These are phyloP conservation scores for Notamacropus eugenii DNA, from an alignment of 2,797 vertebrate genomes.

Conservation along the genomic window DNA sequence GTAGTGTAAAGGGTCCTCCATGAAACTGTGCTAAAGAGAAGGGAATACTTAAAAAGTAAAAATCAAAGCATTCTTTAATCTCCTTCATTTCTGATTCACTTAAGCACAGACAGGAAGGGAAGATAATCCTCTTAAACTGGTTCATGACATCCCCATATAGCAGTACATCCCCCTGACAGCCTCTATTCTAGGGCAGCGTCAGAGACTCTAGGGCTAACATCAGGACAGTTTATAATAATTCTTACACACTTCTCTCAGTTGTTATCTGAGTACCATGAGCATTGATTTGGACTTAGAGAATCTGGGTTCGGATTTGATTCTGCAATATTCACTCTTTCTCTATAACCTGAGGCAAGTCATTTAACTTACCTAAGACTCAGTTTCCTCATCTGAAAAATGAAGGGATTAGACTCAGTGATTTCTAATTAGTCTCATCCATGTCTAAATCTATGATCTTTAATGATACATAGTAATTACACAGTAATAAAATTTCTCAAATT, in stretches of 20 bases:
- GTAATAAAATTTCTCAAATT: not conserved
- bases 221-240: not conserved
- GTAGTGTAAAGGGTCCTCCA: not conserved
- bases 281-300: not conserved
- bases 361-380: not conserved
- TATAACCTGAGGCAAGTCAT: not conserved
- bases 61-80: not conserved
- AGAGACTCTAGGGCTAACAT: not conserved
- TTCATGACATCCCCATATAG: not conserved
- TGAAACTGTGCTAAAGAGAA: conserved; percentile 20
- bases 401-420: not conserved
- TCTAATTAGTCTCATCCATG: not conserved
- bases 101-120: not conserved
- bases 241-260: not conserved
- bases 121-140: not conserved
- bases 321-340: not conserved
- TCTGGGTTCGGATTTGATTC: not conserved
- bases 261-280: conserved; percentile 1
- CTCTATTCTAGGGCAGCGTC: not conserved
- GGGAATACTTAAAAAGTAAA: not conserved
- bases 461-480: not conserved
- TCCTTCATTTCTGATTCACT: conserved; percentile 26
- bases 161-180: not conserved
- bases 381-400: not conserved
- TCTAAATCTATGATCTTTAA: no score